A percentile compares a stretch with the other conserved stretches of the same genome.
These are phyloP conservation scores for Melinopterus prodromus DNA, from an alignment of 2,888 invertebrate species.

Conservation along the genomic window DNA sequence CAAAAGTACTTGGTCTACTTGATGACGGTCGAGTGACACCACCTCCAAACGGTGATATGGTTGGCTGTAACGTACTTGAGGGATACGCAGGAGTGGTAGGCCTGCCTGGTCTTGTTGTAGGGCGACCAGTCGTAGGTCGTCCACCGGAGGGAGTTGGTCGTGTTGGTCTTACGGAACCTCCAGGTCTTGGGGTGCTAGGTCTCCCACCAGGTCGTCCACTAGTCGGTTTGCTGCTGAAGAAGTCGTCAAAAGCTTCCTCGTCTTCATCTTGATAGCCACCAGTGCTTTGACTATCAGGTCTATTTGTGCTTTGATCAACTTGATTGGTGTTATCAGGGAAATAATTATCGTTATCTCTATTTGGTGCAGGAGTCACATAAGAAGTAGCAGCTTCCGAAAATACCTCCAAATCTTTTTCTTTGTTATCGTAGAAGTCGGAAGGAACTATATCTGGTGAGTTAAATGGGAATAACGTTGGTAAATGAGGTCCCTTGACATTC, in stretches of 20 bases:
- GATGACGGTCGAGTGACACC: not conserved
- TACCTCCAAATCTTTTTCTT: conserved; percentile 44
- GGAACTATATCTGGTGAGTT: conserved; percentile 63
- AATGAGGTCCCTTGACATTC: conserved; percentile 73
- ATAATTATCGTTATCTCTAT: conserved; percentile 22
- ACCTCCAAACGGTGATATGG: not conserved
- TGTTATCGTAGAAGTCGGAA: conserved; percentile 54
- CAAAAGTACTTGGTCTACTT: conserved; percentile 29
- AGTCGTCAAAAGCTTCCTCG: conserved; percentile 29
- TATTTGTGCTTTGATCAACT: conserved; percentile 25
- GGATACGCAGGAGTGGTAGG: not conserved
- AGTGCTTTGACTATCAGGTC: conserved; percentile 15
- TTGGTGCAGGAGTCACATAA: conserved; percentile 31
- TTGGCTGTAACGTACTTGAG: not conserved
- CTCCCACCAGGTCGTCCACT: conserved; percentile 28
- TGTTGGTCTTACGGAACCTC: conserved; percentile 9
- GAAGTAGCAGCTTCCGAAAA: conserved; percentile 67
- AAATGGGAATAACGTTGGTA: conserved; percentile 67
- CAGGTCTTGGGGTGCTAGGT: conserved; percentile 23
- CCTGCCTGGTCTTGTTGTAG: conserved; percentile 7
- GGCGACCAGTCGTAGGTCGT: conserved; percentile 25
- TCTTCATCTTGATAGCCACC: conserved; percentile 15
- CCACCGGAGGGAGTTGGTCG: not conserved
- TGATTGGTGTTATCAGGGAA: conserved; percentile 31
- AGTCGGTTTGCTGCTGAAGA: conserved; percentile 28